Evolutionary conservation across 2,888 invertebrate genomes (phyloP).

Genomic region (Pseudococcus viburni): DNA sequence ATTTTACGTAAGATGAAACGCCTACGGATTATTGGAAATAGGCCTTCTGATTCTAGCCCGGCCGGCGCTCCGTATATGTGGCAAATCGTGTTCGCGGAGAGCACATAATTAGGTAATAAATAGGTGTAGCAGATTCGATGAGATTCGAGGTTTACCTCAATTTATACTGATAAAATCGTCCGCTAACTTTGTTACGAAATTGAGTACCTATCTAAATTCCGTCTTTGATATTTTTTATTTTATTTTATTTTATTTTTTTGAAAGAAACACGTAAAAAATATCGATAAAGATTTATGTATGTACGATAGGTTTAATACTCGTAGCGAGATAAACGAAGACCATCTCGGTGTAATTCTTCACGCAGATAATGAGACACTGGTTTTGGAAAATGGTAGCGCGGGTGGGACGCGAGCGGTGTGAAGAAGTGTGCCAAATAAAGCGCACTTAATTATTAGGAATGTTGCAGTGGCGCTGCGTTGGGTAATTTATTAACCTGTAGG

Average conservation of each 20-base stretch:
- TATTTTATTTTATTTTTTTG: neutral
- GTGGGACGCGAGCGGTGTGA: neutral
- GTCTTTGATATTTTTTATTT: neutral
- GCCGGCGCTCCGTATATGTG: neutral
- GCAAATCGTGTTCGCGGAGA: neutral
- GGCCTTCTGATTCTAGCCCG: neutral
- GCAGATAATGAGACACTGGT: neutral
- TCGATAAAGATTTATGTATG: neutral
- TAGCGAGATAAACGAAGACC: neutral
- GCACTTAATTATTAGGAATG: conserved; percentile 42
- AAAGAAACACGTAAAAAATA: neutral
- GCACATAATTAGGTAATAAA: conserved; percentile 12
- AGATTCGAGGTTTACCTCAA: conserved; percentile 13
- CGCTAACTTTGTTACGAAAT: neutral
- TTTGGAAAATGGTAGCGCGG: neutral
- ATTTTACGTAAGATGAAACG: conserved; percentile 48
- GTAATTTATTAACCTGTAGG: conserved; percentile 49
- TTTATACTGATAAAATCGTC: conserved; percentile 1
- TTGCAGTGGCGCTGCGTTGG: neutral
- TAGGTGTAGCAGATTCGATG: conserved; percentile 15
- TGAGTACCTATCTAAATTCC: neutral
- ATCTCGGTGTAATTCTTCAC: conserved; percentile 15
- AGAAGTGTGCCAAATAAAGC: conserved; percentile 51
- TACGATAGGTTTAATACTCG: neutral
- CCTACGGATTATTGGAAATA: conserved; percentile 33